Percentiles rank a stretch among this genome's conserved stretches.
Conservation (phyloP, 2,888 invertebrate species). For the Onthophagus sagittarius region DNA sequence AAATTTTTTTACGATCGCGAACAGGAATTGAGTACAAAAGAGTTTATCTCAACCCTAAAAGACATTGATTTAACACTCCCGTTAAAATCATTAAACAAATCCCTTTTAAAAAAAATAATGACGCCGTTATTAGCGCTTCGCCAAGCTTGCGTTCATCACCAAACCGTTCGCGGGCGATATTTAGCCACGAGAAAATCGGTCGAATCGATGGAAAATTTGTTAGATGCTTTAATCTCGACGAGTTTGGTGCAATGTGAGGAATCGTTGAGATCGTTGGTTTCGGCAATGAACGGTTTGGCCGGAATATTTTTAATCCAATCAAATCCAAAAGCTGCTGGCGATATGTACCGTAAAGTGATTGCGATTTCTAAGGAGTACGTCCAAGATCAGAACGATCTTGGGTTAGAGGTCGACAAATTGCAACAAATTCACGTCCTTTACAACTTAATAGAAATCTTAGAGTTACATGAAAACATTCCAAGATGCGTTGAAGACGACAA, state of each 20-base stretch:
- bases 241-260: conserved; percentile 60
- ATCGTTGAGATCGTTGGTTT: conserved; percentile 58
- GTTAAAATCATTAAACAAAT: conserved; percentile 50
- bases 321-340: conserved; percentile 54
- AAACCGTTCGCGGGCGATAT: conserved; percentile 56
- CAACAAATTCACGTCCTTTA: conserved; percentile 64
- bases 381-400: conserved; percentile 37
- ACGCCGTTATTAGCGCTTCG: conserved; percentile 62
- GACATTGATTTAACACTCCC: conserved; percentile 48
- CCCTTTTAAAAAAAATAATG: conserved; percentile 49
- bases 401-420: conserved; percentile 59
- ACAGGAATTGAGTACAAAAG: conserved; percentile 51
- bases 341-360: conserved; percentile 59
- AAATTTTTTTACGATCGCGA: conserved; percentile 67
- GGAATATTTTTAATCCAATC: conserved; percentile 58
- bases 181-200: conserved; percentile 53
- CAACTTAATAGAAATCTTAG: conserved; percentile 58
- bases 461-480: conserved; percentile 41
- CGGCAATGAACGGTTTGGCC: conserved; percentile 67
- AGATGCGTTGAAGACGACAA: conserved; percentile 53
- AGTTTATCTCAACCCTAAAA: conserved; percentile 50
- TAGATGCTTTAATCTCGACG: conserved; percentile 61
- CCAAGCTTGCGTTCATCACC: conserved; percentile 70
- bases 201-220: conserved; percentile 61
- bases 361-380: conserved; percentile 46